Conservation (phyloP, 2,797 vertebrate genomes). For the Poecilia wingei region DNA sequence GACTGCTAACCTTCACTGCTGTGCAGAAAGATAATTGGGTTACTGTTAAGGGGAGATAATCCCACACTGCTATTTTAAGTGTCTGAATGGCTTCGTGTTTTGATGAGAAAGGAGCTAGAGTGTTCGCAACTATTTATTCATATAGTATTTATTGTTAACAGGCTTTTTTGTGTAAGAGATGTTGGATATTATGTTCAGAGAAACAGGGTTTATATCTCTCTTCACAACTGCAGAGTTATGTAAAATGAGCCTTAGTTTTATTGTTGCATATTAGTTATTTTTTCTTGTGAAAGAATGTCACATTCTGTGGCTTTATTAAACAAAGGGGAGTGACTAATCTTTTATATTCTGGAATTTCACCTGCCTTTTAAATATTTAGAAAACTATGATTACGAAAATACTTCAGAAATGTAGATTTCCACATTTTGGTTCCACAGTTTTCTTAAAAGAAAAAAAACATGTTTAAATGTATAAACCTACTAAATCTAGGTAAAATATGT, state of each 20-base stretch:
- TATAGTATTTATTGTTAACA: constrained; percentile 42
- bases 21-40: constrained; percentile 69
- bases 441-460: neutral
- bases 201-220: neutral
- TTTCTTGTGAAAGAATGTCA: neutral
- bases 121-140: constrained; percentile 48
- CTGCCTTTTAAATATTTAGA: neutral
- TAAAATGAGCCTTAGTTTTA: neutral
- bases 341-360: neutral
- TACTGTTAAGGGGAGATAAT: constrained; percentile 65
- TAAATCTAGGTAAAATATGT: neutral
- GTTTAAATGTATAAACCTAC: neutral
- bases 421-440: neutral
- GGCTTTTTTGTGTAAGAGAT: constrained; percentile 25
- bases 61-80: constrained; percentile 66
- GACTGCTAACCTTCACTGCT: constrained; percentile 74
- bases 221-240: neutral
- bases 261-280: neutral
- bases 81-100: constrained; percentile 57
- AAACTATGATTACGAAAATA: neutral
- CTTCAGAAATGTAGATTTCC: neutral
- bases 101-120: constrained; percentile 56
- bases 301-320: neutral
- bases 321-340: neutral
- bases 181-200: constrained; percentile 14